Evolutionary conservation across 2,113 vertebrate genomes (phyloP).

Genomic region (Periophthalmus modestus): DNA sequence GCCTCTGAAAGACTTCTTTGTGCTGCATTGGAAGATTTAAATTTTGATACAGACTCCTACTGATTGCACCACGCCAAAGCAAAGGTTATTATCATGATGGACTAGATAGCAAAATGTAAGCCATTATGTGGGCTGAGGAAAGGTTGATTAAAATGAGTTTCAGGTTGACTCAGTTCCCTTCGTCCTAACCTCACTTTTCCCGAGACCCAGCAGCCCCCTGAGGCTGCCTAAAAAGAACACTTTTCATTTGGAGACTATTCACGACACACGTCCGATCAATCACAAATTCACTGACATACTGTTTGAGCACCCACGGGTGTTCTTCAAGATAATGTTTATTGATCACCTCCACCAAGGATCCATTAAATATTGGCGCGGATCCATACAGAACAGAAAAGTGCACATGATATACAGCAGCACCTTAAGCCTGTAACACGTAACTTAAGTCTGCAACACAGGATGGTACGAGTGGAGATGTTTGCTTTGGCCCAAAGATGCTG

Average conservation of each 20-base stretch:
- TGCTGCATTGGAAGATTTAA: conserved; percentile 46
- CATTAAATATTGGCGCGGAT: not conserved
- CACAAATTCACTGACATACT: not conserved
- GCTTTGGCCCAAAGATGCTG: not conserved
- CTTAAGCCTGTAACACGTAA: not conserved
- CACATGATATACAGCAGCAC: conserved; percentile 1
- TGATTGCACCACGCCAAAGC: conserved; percentile 56
- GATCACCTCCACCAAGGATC: conserved; percentile 9
- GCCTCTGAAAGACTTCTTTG: conserved; percentile 61
- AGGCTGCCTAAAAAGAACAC: conserved; percentile 6
- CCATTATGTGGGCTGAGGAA: conserved; percentile 56
- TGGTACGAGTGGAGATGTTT: conserved; percentile 4
- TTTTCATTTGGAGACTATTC: conserved; percentile 32
- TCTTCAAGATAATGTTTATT: conserved; percentile 21
- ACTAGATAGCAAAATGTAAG: conserved; percentile 62
- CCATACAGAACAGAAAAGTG: not conserved
- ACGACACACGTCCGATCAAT: conserved; percentile 13
- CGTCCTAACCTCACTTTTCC: conserved; percentile 8
- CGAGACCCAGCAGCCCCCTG: not conserved
- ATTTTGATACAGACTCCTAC: conserved; percentile 62
- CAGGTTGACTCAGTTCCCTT: conserved; percentile 43
- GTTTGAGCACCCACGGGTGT: not conserved
- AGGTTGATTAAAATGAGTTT: conserved; percentile 66
- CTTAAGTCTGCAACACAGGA: not conserved
- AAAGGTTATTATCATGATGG: conserved; percentile 71